Conservation (phyloP, 1,140 invertebrate species). For the Apis florea region DNA sequence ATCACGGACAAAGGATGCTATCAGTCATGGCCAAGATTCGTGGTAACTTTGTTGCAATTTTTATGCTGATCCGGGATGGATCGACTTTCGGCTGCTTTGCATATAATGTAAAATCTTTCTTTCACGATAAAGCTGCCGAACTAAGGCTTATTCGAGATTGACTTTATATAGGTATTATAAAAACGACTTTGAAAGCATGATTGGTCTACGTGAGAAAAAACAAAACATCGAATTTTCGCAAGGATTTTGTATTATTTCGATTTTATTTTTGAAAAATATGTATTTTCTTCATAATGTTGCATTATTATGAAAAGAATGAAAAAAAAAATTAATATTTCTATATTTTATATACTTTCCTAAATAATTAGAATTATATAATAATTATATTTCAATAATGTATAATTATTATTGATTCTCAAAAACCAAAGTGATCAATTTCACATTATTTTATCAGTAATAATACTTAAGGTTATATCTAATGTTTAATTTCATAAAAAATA, state of each 20-base stretch:
- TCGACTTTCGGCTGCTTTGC: conserved; percentile 47
- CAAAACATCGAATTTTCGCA: not conserved
- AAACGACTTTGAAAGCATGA: conserved; percentile 31
- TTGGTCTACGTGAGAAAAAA: conserved; percentile 35
- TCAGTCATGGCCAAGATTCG: conserved; percentile 6
- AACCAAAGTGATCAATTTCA: no score
- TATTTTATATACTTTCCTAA: no score
- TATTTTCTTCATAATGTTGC: not conserved
- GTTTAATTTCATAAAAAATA: no score
- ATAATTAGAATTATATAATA: no score
- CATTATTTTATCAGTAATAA: no score
- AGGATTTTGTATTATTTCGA: not conserved
- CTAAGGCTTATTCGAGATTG: conserved; percentile 23
- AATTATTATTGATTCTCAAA: no score
- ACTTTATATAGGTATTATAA: conserved; percentile 35
- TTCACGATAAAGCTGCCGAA: conserved; percentile 13
- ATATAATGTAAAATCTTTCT: conserved; percentile 34
- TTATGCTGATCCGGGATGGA: conserved; percentile 50
- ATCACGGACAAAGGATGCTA: not conserved
- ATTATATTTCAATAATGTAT: no score
- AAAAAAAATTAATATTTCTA: no score
- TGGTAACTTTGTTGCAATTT: conserved; percentile 44
- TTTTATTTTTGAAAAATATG: not conserved
- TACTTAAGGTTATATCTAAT: no score
- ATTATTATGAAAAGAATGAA: no score